Evolutionary conservation across 2,113 vertebrate species (phyloP).

Genomic region (Labrus mixtus): DNA sequence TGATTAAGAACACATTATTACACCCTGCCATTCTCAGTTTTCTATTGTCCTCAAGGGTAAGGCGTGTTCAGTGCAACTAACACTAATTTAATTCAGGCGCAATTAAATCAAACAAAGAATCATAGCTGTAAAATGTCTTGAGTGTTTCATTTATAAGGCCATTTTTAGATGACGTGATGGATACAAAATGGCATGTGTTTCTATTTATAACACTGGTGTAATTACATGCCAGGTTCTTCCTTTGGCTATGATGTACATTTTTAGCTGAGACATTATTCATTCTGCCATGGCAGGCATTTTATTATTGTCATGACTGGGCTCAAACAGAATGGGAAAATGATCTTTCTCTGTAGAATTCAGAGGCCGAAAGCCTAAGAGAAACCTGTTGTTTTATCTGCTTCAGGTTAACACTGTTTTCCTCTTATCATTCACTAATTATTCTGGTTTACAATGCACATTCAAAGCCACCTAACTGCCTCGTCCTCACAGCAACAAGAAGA

Average conservation of each 20-base stretch:
- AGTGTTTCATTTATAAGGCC: constrained; percentile 35
- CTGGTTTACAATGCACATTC: constrained; percentile 21
- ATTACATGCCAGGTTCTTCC: constrained; percentile 72
- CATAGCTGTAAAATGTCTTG: constrained; percentile 10
- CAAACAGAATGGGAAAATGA: constrained; percentile 57
- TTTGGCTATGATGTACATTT: constrained; percentile 70
- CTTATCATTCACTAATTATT: constrained; percentile 24
- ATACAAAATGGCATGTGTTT: constrained; percentile 26
- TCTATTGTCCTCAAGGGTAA: constrained; percentile 8
- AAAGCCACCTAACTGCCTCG: constrained; percentile 36
- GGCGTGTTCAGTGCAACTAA: constrained; percentile 13
- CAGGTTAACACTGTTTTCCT: constrained; percentile 31
- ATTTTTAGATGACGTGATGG: constrained; percentile 47
- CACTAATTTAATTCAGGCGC: constrained; percentile 25
- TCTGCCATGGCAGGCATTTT: constrained; percentile 58
- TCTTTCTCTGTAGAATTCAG: constrained; percentile 37
- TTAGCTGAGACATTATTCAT: constrained; percentile 71
- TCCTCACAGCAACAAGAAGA: constrained; percentile 49
- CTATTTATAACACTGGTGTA: constrained; percentile 73
- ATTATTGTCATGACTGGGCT: constrained; percentile 61
- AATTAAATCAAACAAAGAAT: constrained; percentile 23
- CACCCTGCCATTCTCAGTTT: constrained; percentile 3
- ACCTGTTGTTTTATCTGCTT: constrained; percentile 9
- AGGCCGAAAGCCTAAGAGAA: not conserved
- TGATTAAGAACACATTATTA: constrained; percentile 35